Conservation (phyloP, 2,113 vertebrate genomes). For the Apodemus speciosus region DNA sequence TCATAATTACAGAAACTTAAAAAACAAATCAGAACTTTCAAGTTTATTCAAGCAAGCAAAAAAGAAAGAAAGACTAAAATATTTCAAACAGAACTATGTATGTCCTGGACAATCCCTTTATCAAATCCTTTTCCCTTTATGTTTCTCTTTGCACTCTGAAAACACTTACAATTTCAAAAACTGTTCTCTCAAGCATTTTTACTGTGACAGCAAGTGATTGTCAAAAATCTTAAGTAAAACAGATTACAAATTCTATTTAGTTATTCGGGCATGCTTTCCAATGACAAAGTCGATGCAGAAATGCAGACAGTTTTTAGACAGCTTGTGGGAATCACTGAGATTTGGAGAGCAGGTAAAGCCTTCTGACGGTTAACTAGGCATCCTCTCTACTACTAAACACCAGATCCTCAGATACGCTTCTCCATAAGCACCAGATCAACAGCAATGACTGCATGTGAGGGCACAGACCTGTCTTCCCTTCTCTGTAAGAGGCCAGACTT, state of each 20-base stretch:
- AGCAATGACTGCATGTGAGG: neutral
- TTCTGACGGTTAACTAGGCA: neutral
- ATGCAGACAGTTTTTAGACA: neutral
- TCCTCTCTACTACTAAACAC: neutral
- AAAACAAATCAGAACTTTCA: constrained; percentile 33
- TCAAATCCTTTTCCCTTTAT: neutral
- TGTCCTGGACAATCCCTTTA: neutral
- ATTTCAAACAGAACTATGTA: neutral
- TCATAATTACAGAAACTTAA: neutral
- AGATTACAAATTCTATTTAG: neutral
- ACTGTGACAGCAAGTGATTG: neutral
- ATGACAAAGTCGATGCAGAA: neutral
- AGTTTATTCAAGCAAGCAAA: neutral
- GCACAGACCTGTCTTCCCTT: neutral
- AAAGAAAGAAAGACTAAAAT: neutral
- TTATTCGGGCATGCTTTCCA: neutral
- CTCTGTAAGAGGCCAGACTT: neutral
- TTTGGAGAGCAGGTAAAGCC: neutral
- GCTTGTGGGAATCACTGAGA: constrained; percentile 2
- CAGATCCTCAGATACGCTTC: neutral
- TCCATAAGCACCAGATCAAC: neutral
- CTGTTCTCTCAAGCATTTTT: neutral
- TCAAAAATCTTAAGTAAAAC: neutral
- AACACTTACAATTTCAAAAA: neutral
- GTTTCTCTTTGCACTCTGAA: constrained; percentile 29